phyloP scores from a whole-genome alignment of 2,888 invertebrate species.

The Tenthredo livida region DNA sequence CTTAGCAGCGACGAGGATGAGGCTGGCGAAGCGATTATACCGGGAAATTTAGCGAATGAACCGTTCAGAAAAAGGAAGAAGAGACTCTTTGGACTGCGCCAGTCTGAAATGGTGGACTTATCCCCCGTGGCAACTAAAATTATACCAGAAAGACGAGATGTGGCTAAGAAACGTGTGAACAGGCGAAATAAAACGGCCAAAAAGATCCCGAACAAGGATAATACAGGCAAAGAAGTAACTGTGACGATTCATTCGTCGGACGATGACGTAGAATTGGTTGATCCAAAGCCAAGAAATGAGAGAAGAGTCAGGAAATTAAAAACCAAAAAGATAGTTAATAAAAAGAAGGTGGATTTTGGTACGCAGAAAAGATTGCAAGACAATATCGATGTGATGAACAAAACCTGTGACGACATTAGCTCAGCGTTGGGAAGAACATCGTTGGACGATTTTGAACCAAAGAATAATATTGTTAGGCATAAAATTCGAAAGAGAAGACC shows the following conservation, averaged over 20 bases:
- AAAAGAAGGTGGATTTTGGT: slow-evolving; percentile 64
- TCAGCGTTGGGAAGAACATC: slow-evolving; percentile 61
- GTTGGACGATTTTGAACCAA: slow-evolving; percentile 66
- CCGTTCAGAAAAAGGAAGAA: not conserved
- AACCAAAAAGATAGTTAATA: slow-evolving; percentile 70
- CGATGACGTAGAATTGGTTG: slow-evolving; percentile 5
- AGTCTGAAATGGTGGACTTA: slow-evolving; percentile 14
- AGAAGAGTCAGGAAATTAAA: slow-evolving; percentile 35
- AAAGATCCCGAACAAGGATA: not conserved
- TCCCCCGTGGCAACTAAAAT: slow-evolving; percentile 19
- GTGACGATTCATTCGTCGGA: not conserved
- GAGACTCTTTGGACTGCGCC: not conserved
- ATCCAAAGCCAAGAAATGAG: slow-evolving; percentile 31
- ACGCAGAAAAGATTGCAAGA: slow-evolving; percentile 60
- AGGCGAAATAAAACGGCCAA: slow-evolving; percentile 14
- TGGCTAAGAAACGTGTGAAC: not conserved
- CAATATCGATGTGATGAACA: slow-evolving; percentile 53
- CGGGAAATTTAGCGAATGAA: not conserved
- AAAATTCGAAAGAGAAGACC: slow-evolving; percentile 54
- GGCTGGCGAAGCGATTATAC: not conserved
- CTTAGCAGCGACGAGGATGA: not conserved
- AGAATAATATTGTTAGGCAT: slow-evolving; percentile 57
- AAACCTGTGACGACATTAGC: slow-evolving; percentile 39
- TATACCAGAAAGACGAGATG: not conserved
- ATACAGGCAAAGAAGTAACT: not conserved